These are phyloP conservation scores for Myrmecobius fasciatus DNA, from an alignment of 2,113 vertebrate species.

Conservation along the genomic window DNA sequence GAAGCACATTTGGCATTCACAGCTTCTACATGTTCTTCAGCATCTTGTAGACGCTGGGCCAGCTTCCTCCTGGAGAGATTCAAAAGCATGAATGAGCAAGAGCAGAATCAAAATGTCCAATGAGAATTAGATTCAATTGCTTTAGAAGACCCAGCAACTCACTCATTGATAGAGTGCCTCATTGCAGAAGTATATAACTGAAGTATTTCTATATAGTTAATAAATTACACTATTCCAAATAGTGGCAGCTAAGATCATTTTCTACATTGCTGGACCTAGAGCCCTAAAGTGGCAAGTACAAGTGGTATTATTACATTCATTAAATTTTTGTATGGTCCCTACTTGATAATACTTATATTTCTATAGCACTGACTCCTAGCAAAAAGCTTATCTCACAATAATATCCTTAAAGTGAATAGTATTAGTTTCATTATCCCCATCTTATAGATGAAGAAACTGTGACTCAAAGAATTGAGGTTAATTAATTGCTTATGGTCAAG, in stretches of 20 bases:
- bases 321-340: not conserved
- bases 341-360: not conserved
- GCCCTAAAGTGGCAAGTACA: not conserved
- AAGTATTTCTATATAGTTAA: not conserved
- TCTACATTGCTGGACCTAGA: not conserved
- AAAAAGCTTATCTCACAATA: not conserved
- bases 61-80: constrained; percentile 82
- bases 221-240: not conserved
- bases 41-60: constrained; percentile 93
- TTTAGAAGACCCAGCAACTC: not conserved
- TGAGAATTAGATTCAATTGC: not conserved
- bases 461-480: not conserved
- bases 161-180: not conserved
- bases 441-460: not conserved
- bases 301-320: not conserved
- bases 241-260: not conserved
- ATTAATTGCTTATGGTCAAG: not conserved
- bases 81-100: not conserved
- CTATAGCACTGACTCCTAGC: not conserved
- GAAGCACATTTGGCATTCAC: constrained; percentile 92
- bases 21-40: constrained; percentile 87
- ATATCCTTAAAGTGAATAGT: not conserved
- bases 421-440: not conserved
- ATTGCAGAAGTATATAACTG: not conserved
- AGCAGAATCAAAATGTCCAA: not conserved